A percentile compares a stretch with the other conserved stretches of the same genome.
Evolutionary conservation across 2,797 vertebrate genomes (phyloP).

Genomic region (Balearica regulorum): DNA sequence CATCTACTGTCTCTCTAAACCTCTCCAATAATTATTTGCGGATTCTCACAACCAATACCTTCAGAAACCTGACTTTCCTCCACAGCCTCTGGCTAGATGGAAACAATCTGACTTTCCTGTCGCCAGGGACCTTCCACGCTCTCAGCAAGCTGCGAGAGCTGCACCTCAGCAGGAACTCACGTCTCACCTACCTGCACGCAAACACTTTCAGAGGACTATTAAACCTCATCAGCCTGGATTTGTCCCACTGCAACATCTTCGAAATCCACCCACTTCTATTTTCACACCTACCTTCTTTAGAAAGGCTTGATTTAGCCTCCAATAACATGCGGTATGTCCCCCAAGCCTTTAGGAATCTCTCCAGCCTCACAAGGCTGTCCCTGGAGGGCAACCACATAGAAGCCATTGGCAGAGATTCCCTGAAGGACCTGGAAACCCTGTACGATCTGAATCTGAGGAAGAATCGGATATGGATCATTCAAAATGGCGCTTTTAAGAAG

Average conservation of each 20-base stretch:
- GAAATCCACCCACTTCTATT: conserved; percentile 69
- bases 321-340: conserved; percentile 66
- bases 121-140: conserved; percentile 53
- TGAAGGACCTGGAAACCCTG: conserved; percentile 56
- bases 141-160: conserved; percentile 58
- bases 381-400: conserved; percentile 67
- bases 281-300: conserved; percentile 59
- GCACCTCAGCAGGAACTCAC: conserved; percentile 65
- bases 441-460: conserved; percentile 58
- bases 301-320: conserved; percentile 54
- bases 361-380: conserved; percentile 48
- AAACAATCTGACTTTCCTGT: conserved; percentile 70
- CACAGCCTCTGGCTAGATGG: conserved; percentile 63
- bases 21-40: conserved; percentile 63
- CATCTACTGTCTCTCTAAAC: conserved; percentile 52
- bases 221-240: conserved; percentile 63
- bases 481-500: conserved; percentile 56
- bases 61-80: conserved; percentile 61
- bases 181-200: conserved; percentile 60
- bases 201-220: conserved; percentile 66
- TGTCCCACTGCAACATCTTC: conserved; percentile 65
- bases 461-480: conserved; percentile 70
- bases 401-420: conserved; percentile 65
- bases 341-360: conserved; percentile 58
- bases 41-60: conserved; percentile 38